phyloP scores from a whole-genome alignment of 2,888 invertebrate genomes.

The Pyrrhosoma nymphula region DNA sequence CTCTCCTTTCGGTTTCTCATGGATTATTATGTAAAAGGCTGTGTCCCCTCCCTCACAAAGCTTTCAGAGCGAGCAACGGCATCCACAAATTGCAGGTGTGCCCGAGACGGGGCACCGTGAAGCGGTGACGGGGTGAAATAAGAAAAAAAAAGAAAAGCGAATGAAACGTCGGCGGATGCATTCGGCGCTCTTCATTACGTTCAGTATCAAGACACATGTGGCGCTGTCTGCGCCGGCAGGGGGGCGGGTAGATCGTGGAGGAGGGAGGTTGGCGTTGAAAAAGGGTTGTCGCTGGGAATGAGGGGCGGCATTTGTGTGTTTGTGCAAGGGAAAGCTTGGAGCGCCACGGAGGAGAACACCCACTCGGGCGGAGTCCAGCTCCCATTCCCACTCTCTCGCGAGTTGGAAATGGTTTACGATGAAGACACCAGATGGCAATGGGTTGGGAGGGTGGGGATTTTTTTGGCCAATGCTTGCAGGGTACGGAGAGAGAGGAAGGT shows the following conservation, averaged over 20 bases:
- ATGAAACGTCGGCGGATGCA: constrained; percentile 14
- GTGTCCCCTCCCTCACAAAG: neutral
- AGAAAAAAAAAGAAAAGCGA: neutral
- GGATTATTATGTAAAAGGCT: neutral
- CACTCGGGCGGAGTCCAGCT: constrained; percentile 35
- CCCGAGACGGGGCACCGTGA: constrained; percentile 18
- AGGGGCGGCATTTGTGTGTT: neutral
- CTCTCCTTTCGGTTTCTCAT: neutral
- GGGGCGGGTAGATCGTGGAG: constrained; percentile 24
- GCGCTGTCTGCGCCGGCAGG: neutral
- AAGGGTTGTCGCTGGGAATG: constrained; percentile 14
- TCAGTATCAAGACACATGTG: constrained; percentile 41
- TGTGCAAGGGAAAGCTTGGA: constrained; percentile 67
- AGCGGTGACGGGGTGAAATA: neutral
- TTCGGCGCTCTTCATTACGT: constrained; percentile 59
- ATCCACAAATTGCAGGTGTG: constrained; percentile 51
- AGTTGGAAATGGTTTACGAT: constrained; percentile 61
- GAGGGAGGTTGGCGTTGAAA: neutral
- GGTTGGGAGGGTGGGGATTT: constrained; percentile 16
- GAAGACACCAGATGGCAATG: constrained; percentile 57
- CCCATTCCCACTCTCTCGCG: neutral
- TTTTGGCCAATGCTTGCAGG: constrained; percentile 38
- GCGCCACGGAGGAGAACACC: constrained; percentile 66
- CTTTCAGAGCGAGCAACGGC: neutral
- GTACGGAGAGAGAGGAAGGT: neutral